Base-by-base conservation (phyloP, 2,888 invertebrate genomes). In the Eurytoma californica region DNA sequence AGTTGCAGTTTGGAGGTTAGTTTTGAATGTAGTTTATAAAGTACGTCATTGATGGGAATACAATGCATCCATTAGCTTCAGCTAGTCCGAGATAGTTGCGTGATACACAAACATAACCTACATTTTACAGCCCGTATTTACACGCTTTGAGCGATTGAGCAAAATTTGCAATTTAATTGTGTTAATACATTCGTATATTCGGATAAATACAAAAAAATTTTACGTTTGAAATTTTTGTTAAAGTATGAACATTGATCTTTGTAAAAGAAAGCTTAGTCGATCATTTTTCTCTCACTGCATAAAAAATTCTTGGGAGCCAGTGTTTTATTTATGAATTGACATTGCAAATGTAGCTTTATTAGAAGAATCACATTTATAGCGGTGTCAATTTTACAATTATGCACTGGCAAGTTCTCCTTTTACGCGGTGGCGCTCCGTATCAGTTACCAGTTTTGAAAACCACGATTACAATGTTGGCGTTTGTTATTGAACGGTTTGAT, bases 401-500 rank as follows among this genome's bases (percentile, higher is more conserved):
- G 60, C 60, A 75, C 53, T 14, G 14, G n/a, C 24, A 24, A 18
- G 55, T 18, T 30, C 61, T 69, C 69, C 47, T 69, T 13, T 69
- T 63, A 61, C 69, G 63, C 55, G 57, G 20, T 61, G 60, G 60
- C 61, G 75, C 66, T 65, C n/a, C 20, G 20, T 55, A 72, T 77
- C 77, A 24, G 39, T 77, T 77, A 57, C 70, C 49, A 65, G 77
- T 77, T 77, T 77, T 72, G 57, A 65, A 70, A 77, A 65, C 30
- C 58, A 24, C 58, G 49, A 57, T 66, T 66, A 72, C 77, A 77
- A 72, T 77, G 77, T 77, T n/a, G 53, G n/a, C 4, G 47, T 53
- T 30, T 60, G 53, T 60, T 49, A 9, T 51, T 12, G 30, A 18
- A 58, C 47, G 28, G 28, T n/a, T 53, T n/a, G n/a, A n/a, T 53